A percentile compares a stretch with the other conserved stretches of the same genome.
These are phyloP conservation scores for Homarus gammarus DNA, from an alignment of 2,888 invertebrate genomes.

Conservation along the genomic window DNA sequence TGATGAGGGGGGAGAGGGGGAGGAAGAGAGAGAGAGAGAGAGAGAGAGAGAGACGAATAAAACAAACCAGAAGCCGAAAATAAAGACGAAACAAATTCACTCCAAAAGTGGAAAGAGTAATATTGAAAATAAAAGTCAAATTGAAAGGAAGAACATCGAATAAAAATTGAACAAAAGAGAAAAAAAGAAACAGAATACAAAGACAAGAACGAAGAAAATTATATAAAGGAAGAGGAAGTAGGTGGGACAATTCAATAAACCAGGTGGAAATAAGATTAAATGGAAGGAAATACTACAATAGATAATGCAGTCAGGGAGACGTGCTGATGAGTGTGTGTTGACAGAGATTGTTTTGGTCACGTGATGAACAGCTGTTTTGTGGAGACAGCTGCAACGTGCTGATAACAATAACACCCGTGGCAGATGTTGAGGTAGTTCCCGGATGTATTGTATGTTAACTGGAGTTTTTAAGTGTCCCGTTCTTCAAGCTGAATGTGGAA, in stretches of 20 bases:
- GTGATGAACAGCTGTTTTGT: not conserved
- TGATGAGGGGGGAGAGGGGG: not conserved
- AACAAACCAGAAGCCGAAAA: not conserved
- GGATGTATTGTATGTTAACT: too few relatives aligned
- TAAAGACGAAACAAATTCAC: too few relatives aligned
- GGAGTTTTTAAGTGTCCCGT: too few relatives aligned
- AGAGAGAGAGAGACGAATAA: not conserved
- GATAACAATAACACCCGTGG: not conserved
- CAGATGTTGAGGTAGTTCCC: not conserved
- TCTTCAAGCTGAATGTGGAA: too few relatives aligned
- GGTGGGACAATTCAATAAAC: not conserved
- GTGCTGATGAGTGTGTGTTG: not conserved
- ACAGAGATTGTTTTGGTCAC: not conserved
- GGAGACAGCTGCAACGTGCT: not conserved
- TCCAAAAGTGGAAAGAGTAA: too few relatives aligned
- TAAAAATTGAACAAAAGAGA: too few relatives aligned
- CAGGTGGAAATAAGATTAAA: too few relatives aligned
- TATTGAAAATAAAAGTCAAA: too few relatives aligned
- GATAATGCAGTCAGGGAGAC: not conserved
- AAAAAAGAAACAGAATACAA: not conserved
- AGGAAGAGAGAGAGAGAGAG: constrained; percentile 10
- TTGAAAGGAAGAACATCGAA: too few relatives aligned
- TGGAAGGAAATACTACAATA: too few relatives aligned
- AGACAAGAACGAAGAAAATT: not conserved
- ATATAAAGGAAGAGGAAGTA: not conserved